These are phyloP conservation scores for Apis cerana DNA, from an alignment of 1,140 invertebrate genomes.

Conservation along the genomic window DNA sequence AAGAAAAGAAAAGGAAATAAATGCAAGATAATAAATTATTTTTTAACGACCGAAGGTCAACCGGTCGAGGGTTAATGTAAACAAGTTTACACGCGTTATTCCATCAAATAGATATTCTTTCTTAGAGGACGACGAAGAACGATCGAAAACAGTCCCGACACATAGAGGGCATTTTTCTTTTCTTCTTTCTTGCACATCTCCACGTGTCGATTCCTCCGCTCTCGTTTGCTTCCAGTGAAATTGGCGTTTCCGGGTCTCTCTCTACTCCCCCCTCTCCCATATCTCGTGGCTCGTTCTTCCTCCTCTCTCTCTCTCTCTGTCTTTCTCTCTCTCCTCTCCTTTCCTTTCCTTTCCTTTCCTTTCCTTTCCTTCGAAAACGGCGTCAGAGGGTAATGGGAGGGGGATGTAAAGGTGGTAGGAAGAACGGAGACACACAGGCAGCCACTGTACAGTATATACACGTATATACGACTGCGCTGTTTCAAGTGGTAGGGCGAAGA, in stretches of 20 bases:
- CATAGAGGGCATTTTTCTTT: conserved; percentile 34
- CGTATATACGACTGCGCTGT: conserved; percentile 24
- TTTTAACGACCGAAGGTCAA: no score
- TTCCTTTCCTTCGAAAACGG: conserved; percentile 58
- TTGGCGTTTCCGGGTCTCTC: conserved; percentile 62
- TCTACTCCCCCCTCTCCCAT: background rate
- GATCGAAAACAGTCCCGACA: conserved; percentile 5
- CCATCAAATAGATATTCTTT: background rate
- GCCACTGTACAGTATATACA: no score
- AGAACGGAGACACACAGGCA: conserved; percentile 36
- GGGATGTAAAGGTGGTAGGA: conserved; percentile 38
- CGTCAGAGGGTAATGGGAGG: conserved; percentile 33
- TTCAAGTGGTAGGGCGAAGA: conserved; percentile 66
- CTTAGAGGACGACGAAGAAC: background rate
- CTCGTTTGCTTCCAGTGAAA: conserved; percentile 60
- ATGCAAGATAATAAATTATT: no score
- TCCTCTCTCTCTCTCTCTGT: conserved; percentile 1
- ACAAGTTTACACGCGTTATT: background rate
- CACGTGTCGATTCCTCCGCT: conserved; percentile 57
- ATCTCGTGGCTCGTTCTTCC: background rate
- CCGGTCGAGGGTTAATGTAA: no score
- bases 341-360: background rate
- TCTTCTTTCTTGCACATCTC: conserved; percentile 51
- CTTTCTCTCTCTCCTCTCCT: background rate
- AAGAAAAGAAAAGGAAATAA: no score